Percentiles rank a stretch among this genome's conserved stretches.
phyloP scores from a whole-genome alignment of 2,888 invertebrate genomes.

The Machimus atricapillus region DNA sequence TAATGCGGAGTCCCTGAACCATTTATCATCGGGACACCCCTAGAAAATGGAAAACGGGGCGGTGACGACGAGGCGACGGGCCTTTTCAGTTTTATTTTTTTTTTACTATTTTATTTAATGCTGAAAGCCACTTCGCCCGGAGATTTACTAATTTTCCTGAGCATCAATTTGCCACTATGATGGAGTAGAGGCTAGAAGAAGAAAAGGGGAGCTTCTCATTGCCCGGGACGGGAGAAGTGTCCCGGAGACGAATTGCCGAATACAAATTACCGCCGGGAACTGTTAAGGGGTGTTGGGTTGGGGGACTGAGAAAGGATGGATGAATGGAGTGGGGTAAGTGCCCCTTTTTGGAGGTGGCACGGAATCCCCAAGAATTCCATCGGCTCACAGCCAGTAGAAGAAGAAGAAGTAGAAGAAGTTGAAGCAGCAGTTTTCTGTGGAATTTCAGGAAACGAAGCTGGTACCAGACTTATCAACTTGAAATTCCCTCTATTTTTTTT shows the following conservation, averaged over 20 bases:
- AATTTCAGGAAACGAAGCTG: not conserved
- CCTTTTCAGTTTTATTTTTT: not conserved
- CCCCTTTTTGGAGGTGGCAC: not conserved
- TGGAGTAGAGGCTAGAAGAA: not conserved
- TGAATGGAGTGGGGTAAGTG: not conserved
- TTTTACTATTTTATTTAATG: not conserved
- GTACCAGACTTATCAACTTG: not conserved
- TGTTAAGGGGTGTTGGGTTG: not conserved
- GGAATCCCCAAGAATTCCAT: not conserved
- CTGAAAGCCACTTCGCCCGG: not conserved
- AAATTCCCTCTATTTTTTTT: not conserved
- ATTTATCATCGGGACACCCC: not conserved
- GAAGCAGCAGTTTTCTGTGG: not conserved
- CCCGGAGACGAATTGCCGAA: conserved; percentile 3
- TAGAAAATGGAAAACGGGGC: not conserved
- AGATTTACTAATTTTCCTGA: conserved; percentile 17
- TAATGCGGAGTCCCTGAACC: not conserved
- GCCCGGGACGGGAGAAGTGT: not conserved
- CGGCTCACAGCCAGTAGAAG: not conserved
- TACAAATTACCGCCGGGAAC: not conserved
- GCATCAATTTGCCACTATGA: conserved; percentile 8
- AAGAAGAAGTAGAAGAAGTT: not conserved
- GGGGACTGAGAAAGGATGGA: not conserved
- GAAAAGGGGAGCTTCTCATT: not conserved
- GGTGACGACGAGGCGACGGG: not conserved